Evolutionary conservation across 2,113 vertebrate genomes (phyloP).

Genomic region (Menura novaehollandiae): DNA sequence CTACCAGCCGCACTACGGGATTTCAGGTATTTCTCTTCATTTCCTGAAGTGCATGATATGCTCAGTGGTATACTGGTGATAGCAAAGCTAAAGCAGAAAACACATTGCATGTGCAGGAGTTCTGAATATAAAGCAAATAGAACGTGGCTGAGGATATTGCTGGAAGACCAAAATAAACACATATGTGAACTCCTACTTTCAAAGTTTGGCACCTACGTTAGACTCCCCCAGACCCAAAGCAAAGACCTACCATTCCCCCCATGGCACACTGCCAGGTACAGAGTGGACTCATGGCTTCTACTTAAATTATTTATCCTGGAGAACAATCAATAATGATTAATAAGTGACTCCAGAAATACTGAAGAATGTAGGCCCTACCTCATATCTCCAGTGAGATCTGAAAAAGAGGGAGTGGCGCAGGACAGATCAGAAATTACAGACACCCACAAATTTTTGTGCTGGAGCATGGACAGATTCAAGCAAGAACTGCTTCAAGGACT

Average conservation of each 20-base stretch:
- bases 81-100: not conserved
- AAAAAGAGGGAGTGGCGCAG: not conserved
- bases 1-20: not conserved
- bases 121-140: not conserved
- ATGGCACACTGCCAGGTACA: not conserved
- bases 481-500: not conserved
- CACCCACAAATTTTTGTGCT: not conserved
- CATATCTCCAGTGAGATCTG: not conserved
- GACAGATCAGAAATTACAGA: not conserved
- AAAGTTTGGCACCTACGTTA: not conserved
- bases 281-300: not conserved
- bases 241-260: not conserved
- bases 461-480: not conserved
- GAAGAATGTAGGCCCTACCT: not conserved
- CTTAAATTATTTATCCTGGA: not conserved
- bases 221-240: not conserved
- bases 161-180: not conserved
- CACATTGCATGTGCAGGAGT: not conserved
- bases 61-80: not conserved
- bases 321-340: not conserved
- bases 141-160: not conserved
- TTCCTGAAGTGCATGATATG: not conserved
- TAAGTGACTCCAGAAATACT: not conserved
- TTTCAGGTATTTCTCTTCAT: not conserved
- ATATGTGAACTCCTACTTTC: not conserved